These are phyloP conservation scores for Paralvinella palmiformis DNA, from an alignment of 1,140 invertebrate genomes.

Conservation along the genomic window DNA sequence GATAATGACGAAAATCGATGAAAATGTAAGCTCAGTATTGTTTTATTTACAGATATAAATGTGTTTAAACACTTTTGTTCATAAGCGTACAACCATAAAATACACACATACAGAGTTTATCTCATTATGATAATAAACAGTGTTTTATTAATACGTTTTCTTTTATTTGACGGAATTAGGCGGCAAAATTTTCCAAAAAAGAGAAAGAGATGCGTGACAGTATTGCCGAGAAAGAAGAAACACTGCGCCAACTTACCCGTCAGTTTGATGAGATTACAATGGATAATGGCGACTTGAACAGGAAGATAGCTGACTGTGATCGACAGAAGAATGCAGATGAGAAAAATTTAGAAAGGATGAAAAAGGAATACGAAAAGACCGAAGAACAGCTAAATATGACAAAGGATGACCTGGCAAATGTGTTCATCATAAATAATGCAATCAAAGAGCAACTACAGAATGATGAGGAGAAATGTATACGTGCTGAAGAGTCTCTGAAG, in stretches of 20 bases:
- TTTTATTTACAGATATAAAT: too few relatives aligned
- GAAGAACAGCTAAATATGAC: slow-evolving; percentile 30
- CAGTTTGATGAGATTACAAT: slow-evolving; percentile 30
- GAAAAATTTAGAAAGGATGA: slow-evolving; percentile 38
- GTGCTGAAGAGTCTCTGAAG: slow-evolving; percentile 40
- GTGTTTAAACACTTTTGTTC: too few relatives aligned
- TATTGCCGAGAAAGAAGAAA: slow-evolving; percentile 10
- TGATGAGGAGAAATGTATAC: slow-evolving; percentile 36
- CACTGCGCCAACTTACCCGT: background rate
- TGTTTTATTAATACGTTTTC: too few relatives aligned
- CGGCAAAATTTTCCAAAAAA: background rate
- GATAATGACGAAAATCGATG: too few relatives aligned
- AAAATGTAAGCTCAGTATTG: too few relatives aligned
- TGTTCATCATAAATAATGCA: slow-evolving; percentile 26
- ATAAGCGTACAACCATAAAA: too few relatives aligned
- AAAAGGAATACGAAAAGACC: slow-evolving; percentile 32
- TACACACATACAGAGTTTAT: too few relatives aligned
- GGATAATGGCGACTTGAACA: slow-evolving; percentile 36
- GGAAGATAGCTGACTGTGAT: slow-evolving; percentile 38
- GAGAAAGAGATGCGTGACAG: slow-evolving; percentile 6
- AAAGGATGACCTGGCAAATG: slow-evolving; percentile 33
- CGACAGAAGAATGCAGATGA: slow-evolving; percentile 38
- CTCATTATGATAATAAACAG: too few relatives aligned
- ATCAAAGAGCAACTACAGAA: slow-evolving; percentile 31
- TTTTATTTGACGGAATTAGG: background rate